Base-by-base conservation (phyloP, 2,888 invertebrate genomes). In the Trypoxylon attenuatum region DNA sequence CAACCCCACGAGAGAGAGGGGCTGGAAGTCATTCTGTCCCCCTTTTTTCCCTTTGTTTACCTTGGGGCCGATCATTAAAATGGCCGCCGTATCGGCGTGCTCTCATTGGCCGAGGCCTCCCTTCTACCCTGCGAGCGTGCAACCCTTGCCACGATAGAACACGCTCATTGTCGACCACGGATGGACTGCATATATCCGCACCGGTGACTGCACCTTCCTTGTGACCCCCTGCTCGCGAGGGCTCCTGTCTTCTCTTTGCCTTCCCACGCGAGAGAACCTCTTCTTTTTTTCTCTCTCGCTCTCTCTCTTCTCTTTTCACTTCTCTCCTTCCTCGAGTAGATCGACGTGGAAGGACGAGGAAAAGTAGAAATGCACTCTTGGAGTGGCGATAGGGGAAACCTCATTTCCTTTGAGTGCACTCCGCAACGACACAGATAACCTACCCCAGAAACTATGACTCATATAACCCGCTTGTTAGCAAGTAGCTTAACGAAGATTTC, bases 1-100 rank as follows among this genome's bases (percentile, higher is more conserved):
- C 65, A 71, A 56, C 67, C 63, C 69, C 61, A 69, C 51, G 66
- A 57, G 63, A 13, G 33, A 56, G 73, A 69, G 64, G 81, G 81
- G 82, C 80, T 80, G 80, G 75, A 82, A 84, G 84, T 84, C 84
- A 84, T 84, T 84, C 82, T 78, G 71, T 73, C 74, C 79, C 79
- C 68, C 69, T 73, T 78, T 74, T 73, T 75, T 78, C 78, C 82
- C 82, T 84, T 86, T 86, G 84, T 85, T 87, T 87, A 84, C 82
- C 83, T 80, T 84, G 71, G 79, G 74, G 80, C 84, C 83, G 86
- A 87, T 87, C 86, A 87, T 87, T 86, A 87, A 87, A 86, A 87
- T 87, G 87, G 87, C 87, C 81, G 87, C 84, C 84, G 77, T 82
- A 82, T 84, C 78, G 83, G 80, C 67, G 77, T 29, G 52, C 73